phyloP scores from a whole-genome alignment of 1,140 invertebrate genomes.

The Rhyzopertha dominica region DNA sequence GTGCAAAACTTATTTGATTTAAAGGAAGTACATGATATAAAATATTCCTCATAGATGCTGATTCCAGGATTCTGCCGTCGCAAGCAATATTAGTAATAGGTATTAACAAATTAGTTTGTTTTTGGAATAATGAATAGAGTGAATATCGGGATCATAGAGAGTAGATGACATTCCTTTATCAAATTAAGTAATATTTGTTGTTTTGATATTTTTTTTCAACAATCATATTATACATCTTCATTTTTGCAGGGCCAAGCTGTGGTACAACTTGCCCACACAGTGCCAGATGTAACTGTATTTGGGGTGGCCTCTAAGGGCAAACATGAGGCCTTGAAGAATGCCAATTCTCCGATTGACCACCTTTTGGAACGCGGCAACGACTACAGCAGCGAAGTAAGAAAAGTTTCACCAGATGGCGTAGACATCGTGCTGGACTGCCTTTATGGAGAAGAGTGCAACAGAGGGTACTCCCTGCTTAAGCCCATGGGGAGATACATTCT shows the following conservation, averaged over 20 bases:
- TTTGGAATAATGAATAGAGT: no score
- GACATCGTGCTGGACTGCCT: constrained; percentile 85
- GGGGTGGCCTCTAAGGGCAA: constrained; percentile 81
- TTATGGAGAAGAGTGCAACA: constrained; percentile 83
- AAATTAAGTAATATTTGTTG: neutral
- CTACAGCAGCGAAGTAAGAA: constrained; percentile 77
- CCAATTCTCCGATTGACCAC: constrained; percentile 66
- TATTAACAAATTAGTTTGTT: no score
- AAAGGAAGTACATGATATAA: no score
- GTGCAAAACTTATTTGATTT: no score
- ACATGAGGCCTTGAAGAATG: constrained; percentile 71
- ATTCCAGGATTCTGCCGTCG: no score
- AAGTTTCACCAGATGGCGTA: constrained; percentile 73
- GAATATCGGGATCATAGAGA: no score
- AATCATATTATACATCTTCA: constrained; percentile 19
- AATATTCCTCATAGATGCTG: no score
- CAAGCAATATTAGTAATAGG: no score
- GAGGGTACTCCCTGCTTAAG: constrained; percentile 76
- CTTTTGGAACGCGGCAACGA: constrained; percentile 71
- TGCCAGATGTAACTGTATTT: constrained; percentile 77
- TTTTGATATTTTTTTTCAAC: neutral
- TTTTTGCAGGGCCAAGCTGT: constrained; percentile 73
- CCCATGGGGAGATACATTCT: constrained; percentile 87
- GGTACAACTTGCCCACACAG: constrained; percentile 72
- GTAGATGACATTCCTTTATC: neutral